Percentiles rank a stretch among this genome's conserved stretches.
phyloP scores from a whole-genome alignment of 2,888 invertebrate genomes.

The Diachrysia chrysitis region DNA sequence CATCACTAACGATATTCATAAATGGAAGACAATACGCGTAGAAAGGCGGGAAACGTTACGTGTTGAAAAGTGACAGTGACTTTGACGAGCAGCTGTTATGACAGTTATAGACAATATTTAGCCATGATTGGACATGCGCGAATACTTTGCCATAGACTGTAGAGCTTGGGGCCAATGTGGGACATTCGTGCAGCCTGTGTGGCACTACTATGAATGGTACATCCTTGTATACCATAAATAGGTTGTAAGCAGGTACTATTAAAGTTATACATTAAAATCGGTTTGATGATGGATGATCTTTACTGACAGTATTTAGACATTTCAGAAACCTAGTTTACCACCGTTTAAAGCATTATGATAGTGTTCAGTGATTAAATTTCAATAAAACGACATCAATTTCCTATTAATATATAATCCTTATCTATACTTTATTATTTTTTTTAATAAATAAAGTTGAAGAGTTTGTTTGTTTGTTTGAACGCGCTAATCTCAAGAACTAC shows the following conservation, averaged over 20 bases:
- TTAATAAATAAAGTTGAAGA: no score
- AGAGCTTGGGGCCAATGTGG: not conserved
- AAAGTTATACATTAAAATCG: no score
- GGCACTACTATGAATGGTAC: not conserved
- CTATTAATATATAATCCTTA: no score
- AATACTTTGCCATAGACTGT: not conserved
- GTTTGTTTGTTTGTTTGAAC: no score
- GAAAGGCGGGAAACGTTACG: conserved; percentile 51
- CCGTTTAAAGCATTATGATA: no score
- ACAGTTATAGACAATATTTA: conserved; percentile 26
- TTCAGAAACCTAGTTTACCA: no score
- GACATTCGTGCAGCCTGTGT: not conserved
- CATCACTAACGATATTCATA: conserved; percentile 39
- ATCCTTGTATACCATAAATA: not conserved
- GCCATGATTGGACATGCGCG: conserved; percentile 5
- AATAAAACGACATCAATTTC: no score
- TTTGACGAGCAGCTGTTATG: conserved; percentile 38
- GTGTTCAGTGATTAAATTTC: no score
- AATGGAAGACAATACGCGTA: conserved; percentile 42
- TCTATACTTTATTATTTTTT: no score
- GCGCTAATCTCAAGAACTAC: no score
- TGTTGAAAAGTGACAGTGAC: conserved; percentile 45
- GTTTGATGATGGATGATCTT: no score
- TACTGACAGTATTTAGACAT: no score
- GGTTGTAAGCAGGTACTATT: not conserved